phyloP scores from a whole-genome alignment of 2,888 invertebrate species.

The Caradrina clavipalpis region DNA sequence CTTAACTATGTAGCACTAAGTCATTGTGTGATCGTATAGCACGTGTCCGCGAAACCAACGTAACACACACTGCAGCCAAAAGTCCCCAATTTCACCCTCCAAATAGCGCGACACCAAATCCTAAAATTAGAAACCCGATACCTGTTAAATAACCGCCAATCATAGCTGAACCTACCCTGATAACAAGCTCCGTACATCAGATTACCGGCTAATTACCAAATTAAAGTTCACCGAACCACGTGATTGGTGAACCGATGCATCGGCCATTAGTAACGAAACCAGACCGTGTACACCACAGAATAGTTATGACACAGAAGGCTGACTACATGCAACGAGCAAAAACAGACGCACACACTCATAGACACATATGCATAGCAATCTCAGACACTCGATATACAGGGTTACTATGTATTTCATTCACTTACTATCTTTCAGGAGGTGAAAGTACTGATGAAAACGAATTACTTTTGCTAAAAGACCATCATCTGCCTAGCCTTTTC shows the following conservation, averaged over 20 bases:
- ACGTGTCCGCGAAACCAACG: too few species aligned
- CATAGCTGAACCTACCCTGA: neutral
- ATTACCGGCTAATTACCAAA: constrained; percentile 45
- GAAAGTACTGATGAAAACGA: too few species aligned
- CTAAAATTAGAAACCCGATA: constrained; percentile 11
- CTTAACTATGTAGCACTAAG: too few species aligned
- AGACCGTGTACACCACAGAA: neutral
- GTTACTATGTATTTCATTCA: too few species aligned
- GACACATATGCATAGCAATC: neutral
- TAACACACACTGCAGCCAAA: too few species aligned
- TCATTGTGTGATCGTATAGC: too few species aligned
- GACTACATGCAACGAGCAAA: neutral
- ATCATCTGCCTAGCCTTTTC: too few species aligned
- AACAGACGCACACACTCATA: neutral
- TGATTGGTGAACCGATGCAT: constrained; percentile 46
- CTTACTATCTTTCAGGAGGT: too few species aligned
- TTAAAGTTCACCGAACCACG: constrained; percentile 53
- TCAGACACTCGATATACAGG: too few species aligned
- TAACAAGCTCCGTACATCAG: constrained; percentile 40
- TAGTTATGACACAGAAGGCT: neutral
- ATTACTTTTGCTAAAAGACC: too few species aligned
- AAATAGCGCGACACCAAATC: neutral
- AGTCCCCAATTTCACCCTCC: neutral
- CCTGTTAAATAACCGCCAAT: constrained; percentile 23
- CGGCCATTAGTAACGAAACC: constrained; percentile 30